Evolutionary conservation across 2,113 vertebrate species (phyloP).

Genomic region (Halcyon senegalensis): DNA sequence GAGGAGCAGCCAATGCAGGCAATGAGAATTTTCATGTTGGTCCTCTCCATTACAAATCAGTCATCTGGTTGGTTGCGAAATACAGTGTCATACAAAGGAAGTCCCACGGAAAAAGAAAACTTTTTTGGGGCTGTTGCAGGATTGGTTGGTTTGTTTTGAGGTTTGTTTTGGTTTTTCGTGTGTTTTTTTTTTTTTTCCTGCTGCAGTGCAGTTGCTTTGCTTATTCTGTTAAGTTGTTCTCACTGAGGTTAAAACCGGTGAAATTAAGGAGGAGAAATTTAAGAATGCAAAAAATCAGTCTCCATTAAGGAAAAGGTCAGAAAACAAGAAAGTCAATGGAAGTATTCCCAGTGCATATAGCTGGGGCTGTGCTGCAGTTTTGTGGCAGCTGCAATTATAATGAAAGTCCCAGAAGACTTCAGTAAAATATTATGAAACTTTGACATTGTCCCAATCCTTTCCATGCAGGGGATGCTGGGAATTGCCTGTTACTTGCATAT

Average conservation of each 20-base stretch:
- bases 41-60: background rate
- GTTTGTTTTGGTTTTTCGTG: too few species aligned
- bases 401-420: background rate
- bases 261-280: background rate
- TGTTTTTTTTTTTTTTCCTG: background rate
- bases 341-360: background rate
- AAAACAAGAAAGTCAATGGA: background rate
- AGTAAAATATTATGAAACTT: background rate
- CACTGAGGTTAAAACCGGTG: background rate
- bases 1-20: background rate
- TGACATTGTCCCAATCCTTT: background rate
- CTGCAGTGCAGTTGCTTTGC: background rate
- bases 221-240: background rate
- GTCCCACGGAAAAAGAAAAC: background rate
- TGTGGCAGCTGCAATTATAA: background rate
- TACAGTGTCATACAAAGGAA: background rate
- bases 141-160: background rate
- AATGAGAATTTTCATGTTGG: background rate
- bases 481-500: background rate
- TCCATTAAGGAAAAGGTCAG: background rate
- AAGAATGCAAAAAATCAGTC: background rate
- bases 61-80: background rate
- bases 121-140: background rate
- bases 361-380: background rate
- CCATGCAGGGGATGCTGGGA: background rate